Percentiles rank a stretch among this genome's conserved stretches.
Evolutionary conservation across 2,113 vertebrate genomes (phyloP).

Genomic region (Gymnogyps californianus): DNA sequence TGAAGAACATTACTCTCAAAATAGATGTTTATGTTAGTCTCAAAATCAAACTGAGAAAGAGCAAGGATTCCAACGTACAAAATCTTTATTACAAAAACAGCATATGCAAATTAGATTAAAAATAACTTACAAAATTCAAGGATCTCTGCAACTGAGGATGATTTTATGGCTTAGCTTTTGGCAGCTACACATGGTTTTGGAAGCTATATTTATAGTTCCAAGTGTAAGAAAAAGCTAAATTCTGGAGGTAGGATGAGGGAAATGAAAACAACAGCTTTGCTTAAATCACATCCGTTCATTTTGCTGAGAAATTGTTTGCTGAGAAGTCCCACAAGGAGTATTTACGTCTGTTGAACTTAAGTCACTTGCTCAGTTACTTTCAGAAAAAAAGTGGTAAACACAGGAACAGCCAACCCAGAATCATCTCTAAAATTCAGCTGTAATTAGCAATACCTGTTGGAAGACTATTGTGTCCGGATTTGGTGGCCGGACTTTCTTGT

Average conservation of each 20-base stretch:
- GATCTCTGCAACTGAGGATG: not conserved
- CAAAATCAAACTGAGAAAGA: not conserved
- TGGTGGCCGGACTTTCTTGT: conserved; percentile 87
- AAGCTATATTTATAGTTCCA: not conserved
- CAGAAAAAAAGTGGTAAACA: not conserved
- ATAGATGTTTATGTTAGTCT: not conserved
- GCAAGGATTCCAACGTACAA: not conserved
- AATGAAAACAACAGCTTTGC: not conserved
- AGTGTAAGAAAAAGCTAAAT: not conserved
- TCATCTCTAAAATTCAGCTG: not conserved
- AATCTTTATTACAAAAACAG: not conserved
- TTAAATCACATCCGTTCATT: not conserved
- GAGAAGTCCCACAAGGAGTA: not conserved
- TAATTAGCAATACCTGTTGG: conserved; percentile 83
- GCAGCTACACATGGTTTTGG: not conserved
- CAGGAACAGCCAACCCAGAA: not conserved
- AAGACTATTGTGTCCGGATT: conserved; percentile 89
- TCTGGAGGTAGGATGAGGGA: not conserved
- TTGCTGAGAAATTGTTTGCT: not conserved
- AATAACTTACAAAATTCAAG: not conserved
- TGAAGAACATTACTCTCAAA: not conserved
- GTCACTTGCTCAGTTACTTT: not conserved
- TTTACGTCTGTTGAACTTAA: not conserved
- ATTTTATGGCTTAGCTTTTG: not conserved
- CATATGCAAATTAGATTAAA: not conserved